Evolutionary conservation across 2,113 vertebrate genomes (phyloP), one percentile per base, ranked within the genome.

Genomic region (Esox niger): DNA sequence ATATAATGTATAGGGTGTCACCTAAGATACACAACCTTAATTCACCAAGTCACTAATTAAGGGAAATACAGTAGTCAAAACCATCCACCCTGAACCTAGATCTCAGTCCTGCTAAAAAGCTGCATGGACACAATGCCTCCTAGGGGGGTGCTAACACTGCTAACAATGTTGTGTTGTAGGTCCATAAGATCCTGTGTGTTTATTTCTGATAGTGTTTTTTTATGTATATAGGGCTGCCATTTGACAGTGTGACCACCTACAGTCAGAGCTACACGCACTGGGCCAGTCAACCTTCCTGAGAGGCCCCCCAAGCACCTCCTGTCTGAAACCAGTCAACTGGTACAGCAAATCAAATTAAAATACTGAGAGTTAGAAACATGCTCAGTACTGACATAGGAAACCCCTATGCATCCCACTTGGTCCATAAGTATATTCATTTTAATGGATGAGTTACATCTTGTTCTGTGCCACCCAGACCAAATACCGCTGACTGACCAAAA

Each of bases 201-300:
- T 52, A 52, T 52, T 52, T 4, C 7, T 9, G 8, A 52, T 21
- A 52, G 21, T 15, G 3, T 30, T 54, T 2, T 13, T 58, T 13
- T 33, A 54, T 58, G 56, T 58, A 4, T 57, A 20, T 58, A 68
- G 29, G 23, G 11, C 55, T 27, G 62, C 49, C 25, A 23, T 49
- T 74, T n/a, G 13, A 31, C 47, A 7, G 29, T 23, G 27, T 49
- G 25, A 57, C 20, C 25, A 49, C 30, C n/a, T 46, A 58, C 66
- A 59, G 55, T 33, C 58, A 27, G 55, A 33, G 38, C 25, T 26
- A 33, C 23, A 55, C 23, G 25, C 60, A 15, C 25, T 26, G 5
- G 47, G 59, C 38, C 26, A 38, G 29, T 27, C 11, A 23, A 6
- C 2, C 25, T 27, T 25, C 32, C 33, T 46, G 5, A 33, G 31